These are phyloP conservation scores for Galagoides demidoff DNA, from an alignment of 2,797 vertebrate genomes.

Conservation along the genomic window DNA sequence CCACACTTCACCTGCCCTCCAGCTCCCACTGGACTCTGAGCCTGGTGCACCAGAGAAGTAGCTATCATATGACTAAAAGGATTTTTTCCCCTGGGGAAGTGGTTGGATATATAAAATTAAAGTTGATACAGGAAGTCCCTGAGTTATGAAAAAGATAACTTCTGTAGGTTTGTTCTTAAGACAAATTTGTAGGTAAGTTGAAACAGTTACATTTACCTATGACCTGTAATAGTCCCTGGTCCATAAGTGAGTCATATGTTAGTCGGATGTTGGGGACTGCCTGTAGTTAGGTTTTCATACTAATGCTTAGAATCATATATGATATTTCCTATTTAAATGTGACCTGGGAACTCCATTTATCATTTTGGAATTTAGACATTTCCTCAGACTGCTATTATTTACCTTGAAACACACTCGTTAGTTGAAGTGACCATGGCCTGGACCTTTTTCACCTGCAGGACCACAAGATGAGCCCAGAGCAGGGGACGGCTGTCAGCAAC, in stretches of 20 bases:
- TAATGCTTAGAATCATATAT: neutral
- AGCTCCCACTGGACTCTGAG: neutral
- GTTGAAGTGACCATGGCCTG: neutral
- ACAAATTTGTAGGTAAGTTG: too few relatives aligned
- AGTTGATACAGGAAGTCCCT: neutral
- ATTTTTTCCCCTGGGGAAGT: neutral
- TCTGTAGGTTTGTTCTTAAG: too few relatives aligned
- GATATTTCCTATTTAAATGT: conserved; percentile 11
- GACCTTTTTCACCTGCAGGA: neutral
- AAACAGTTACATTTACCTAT: too few relatives aligned
- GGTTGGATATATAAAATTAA: conserved; percentile 13
- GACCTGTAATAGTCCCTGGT: too few relatives aligned
- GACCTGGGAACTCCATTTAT: neutral
- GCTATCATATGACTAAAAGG: neutral
- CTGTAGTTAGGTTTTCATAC: neutral
- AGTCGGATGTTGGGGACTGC: too few relatives aligned
- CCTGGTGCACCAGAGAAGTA: neutral
- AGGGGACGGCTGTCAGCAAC: neutral
- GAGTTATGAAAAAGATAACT: too few relatives aligned
- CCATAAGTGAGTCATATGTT: too few relatives aligned
- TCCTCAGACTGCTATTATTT: neutral
- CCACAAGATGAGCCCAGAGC: neutral
- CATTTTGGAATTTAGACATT: conserved; percentile 7
- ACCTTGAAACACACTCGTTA: neutral
- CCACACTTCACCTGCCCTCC: neutral